Percentiles rank a stretch among this genome's conserved stretches.
Evolutionary conservation across 2,113 vertebrate genomes (phyloP).

Genomic region (Hystrix brachyura): DNA sequence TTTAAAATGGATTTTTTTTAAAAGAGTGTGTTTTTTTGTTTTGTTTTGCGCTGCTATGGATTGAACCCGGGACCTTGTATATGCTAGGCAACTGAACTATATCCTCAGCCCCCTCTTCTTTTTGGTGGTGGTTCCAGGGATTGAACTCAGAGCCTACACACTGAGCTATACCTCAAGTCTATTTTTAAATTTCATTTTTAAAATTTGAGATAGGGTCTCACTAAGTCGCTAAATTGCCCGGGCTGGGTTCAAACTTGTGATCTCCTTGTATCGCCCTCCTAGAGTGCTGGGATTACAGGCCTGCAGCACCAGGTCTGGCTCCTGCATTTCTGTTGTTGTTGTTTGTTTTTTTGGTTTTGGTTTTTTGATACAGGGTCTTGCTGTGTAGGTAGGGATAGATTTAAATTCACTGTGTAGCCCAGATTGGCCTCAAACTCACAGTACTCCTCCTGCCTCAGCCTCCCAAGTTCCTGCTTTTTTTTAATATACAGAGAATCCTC

Average conservation of each 20-base stretch:
- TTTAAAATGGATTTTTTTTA: constrained; percentile 40
- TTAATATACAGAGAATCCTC: constrained; percentile 46
- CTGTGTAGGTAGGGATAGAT: not conserved
- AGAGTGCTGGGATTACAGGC: not conserved
- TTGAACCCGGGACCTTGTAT: not conserved
- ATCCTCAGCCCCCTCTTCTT: not conserved
- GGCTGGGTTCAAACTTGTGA: not conserved
- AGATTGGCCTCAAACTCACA: not conserved
- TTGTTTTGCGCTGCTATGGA: not conserved
- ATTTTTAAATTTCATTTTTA: not conserved
- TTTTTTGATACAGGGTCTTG: not conserved
- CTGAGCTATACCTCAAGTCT: not conserved
- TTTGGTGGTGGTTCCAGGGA: not conserved
- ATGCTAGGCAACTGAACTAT: not conserved
- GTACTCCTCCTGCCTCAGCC: not conserved
- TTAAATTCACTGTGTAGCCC: not conserved
- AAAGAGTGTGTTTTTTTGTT: not conserved
- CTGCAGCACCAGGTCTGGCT: not conserved
- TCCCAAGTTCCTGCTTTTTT: not conserved
- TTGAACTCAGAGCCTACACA: not conserved
- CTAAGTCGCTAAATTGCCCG: not conserved
- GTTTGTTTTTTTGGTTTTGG: not conserved
- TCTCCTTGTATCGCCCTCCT: not conserved
- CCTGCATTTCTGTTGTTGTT: not conserved
- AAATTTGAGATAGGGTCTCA: not conserved